Conservation (phyloP, 2,797 vertebrate genomes). For the Phoxinus dragarum region DNA sequence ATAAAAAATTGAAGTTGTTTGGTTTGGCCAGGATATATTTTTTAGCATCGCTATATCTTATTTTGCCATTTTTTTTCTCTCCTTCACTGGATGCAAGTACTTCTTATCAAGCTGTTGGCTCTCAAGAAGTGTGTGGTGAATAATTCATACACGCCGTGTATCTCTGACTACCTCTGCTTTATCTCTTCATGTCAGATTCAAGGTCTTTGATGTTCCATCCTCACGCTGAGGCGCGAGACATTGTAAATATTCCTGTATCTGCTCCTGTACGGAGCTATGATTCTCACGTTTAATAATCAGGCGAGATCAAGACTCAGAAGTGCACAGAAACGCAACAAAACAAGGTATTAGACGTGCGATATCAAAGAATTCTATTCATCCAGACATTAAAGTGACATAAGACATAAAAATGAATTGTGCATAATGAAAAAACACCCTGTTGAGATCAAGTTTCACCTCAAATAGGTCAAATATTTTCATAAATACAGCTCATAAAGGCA, state of each 20-base stretch:
- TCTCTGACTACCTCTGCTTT: conserved; percentile 49
- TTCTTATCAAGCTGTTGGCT: conserved; percentile 23
- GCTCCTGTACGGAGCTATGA: background rate
- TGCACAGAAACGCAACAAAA: background rate
- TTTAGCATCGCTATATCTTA: background rate
- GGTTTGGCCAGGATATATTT: background rate
- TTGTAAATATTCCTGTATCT: conserved; percentile 38
- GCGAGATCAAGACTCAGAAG: conserved; percentile 12
- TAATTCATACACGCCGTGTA: conserved; percentile 31
- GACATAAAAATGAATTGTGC: background rate
- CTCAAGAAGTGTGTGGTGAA: conserved; percentile 36
- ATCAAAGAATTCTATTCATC: conserved; percentile 4
- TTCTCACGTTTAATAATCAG: conserved; percentile 37
- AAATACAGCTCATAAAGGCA: background rate
- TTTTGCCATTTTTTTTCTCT: background rate
- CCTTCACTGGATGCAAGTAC: background rate
- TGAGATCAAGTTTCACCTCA: background rate
- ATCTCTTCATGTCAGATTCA: conserved; percentile 47
- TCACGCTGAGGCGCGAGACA: background rate
- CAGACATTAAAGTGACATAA: background rate
- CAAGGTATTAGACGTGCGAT: background rate
- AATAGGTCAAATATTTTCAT: background rate
- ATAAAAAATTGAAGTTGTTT: background rate
- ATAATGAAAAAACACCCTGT: background rate
- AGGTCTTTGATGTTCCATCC: conserved; percentile 35